phyloP scores from a whole-genome alignment of 2,888 invertebrate species.

The Petrolisthes cinctipes region DNA sequence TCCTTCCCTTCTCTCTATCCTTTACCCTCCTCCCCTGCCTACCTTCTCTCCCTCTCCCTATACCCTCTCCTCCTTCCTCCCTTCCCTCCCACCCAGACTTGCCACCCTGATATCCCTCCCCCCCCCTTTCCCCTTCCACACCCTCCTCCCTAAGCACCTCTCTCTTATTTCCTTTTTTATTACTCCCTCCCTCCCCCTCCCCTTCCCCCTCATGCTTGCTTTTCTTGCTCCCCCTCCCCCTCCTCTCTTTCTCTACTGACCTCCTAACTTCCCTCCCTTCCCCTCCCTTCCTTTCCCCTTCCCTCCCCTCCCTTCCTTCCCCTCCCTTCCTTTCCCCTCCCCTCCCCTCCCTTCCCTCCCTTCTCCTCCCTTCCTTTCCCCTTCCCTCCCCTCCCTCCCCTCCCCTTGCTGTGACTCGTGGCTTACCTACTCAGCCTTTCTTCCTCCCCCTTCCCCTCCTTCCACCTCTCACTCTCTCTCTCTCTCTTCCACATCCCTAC shows the following conservation, averaged over 20 bases:
- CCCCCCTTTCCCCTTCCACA: no score
- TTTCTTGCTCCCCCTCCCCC: background rate
- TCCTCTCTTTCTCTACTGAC: background rate
- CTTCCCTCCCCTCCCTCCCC: background rate
- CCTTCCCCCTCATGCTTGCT: constrained; percentile 1
- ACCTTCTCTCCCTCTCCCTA: background rate
- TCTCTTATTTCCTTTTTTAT: background rate
- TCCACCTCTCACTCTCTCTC: background rate
- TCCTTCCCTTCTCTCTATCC: background rate
- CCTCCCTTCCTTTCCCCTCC: background rate
- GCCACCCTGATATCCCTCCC: background rate
- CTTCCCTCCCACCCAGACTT: background rate
- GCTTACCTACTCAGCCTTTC: background rate
- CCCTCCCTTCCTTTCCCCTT: background rate
- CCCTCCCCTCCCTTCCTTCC: background rate
- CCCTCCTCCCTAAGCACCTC: background rate
- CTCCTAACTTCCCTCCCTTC: background rate
- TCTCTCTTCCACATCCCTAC: background rate
- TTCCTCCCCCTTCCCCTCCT: background rate
- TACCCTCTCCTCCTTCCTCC: no score
- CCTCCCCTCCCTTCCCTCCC: background rate
- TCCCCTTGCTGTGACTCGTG: background rate
- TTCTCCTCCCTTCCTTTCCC: no score
- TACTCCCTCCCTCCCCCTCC: no score
- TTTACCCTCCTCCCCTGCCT: no score